Base-by-base conservation (phyloP, 2,113 vertebrate species). In the Tursiops truncatus region DNA sequence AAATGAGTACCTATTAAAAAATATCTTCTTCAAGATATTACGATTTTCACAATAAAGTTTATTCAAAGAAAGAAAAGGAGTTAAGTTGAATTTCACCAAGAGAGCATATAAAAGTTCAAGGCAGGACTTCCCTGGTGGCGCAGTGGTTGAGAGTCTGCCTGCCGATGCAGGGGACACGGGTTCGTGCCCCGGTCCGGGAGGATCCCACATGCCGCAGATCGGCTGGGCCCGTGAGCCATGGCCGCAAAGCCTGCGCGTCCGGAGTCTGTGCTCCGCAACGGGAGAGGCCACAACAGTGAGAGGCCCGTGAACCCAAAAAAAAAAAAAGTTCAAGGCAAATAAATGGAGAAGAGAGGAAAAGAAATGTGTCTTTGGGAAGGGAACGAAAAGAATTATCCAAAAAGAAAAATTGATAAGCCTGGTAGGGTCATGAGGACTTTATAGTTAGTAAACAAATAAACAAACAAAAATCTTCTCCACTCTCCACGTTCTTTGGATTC, bases 11-110 rank as follows among this genome's bases (percentile, higher is more conserved):
- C 9, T 88, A 56, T 50, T 63, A 68, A 81, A 81, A 89, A 94
- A 33, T 9, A 60, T 6, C 8, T 87, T 71, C 28, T 44, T 90
- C 17, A 92, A 41, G 5, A 56, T 58, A 47, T 41, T 60, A 56
- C 4, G n/a, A 33, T 86, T 73, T 87, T 74, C 8, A 50, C 38
- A 21, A 2, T 65, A 33, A 68, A 73, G 41, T 62, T 83, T 86
- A 80, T 41, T 95, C 25, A 50, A 68, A 80, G 68, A 56, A 81
- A 77, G 44, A 85, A 96, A 96, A 63, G 10, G 25, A 73, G 9
- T 58, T 70, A 82, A 70, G 4, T 47, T 90, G n/a, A 95, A 81
- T 89, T 80, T 96, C 28, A 94, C n/a, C 38, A 92, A 95, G 25
- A 92, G 38, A 81, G 21, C 13, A 23, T 36, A 82, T 7, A 76